These are phyloP conservation scores for Vesta saturnalis DNA, from an alignment of 2,888 invertebrate genomes.

Conservation along the genomic window DNA sequence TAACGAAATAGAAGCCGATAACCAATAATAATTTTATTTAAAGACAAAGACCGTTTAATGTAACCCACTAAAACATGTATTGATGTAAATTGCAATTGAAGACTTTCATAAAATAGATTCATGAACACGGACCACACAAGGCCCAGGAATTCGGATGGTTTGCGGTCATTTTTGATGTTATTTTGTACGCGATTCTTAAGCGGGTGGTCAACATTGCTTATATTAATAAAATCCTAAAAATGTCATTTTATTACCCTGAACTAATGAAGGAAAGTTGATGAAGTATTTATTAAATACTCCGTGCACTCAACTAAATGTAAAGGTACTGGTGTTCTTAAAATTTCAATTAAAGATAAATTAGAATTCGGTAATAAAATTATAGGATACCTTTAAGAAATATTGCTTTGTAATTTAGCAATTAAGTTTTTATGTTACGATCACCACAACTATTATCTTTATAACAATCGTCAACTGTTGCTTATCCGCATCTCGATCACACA, in stretches of 20 bases:
- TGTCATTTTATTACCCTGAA: conserved; percentile 42
- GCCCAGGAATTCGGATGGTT: conserved; percentile 35
- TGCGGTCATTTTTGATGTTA: conserved; percentile 29
- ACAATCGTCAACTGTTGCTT: conserved; percentile 15
- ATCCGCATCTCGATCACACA: not conserved
- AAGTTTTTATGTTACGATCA: conserved; percentile 51
- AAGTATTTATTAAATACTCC: conserved; percentile 28
- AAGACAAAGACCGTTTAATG: conserved; percentile 25
- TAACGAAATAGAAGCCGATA: conserved; percentile 35
- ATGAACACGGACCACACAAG: conserved; percentile 47
- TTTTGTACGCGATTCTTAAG: conserved; percentile 40
- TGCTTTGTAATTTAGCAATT: conserved; percentile 57
- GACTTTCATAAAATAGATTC: conserved; percentile 33
- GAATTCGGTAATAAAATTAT: conserved; percentile 54
- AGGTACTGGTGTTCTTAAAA: conserved; percentile 30
- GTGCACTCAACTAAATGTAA: conserved; percentile 21
- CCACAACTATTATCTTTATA: conserved; percentile 42
- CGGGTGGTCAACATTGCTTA: conserved; percentile 41
- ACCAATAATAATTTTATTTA: conserved; percentile 28
- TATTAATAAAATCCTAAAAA: conserved; percentile 50
- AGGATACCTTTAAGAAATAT: conserved; percentile 50
- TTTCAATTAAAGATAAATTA: conserved; percentile 56
- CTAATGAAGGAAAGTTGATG: conserved; percentile 33
- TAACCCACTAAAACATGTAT: conserved; percentile 25
- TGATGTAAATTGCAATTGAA: conserved; percentile 30